phyloP scores from a whole-genome alignment of 2,797 vertebrate genomes.

The Borostomias antarcticus region DNA sequence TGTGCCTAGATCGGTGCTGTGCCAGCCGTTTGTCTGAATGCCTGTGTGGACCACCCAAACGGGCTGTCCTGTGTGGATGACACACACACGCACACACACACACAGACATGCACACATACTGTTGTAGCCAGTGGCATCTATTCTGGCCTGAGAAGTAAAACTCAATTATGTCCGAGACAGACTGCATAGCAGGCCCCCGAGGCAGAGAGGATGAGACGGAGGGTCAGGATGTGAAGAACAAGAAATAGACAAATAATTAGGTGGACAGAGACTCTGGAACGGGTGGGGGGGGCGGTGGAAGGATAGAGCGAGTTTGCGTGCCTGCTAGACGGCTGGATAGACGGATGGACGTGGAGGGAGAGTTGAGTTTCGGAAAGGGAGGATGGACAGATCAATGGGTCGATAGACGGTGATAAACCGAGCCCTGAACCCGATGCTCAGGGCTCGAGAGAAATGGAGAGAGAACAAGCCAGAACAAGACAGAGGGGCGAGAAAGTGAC shows the following conservation, averaged over 20 bases:
- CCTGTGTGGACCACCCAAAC: constrained; percentile 43
- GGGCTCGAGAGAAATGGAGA: no score
- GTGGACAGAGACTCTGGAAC: background rate
- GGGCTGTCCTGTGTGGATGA: constrained; percentile 34
- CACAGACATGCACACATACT: constrained; percentile 6
- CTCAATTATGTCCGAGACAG: constrained; percentile 29
- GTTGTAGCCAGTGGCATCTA: constrained; percentile 39
- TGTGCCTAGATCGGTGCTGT: background rate
- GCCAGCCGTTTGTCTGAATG: constrained; percentile 26
- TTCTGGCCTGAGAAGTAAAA: constrained; percentile 37
- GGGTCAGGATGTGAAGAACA: background rate
- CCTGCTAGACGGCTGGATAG: no score
- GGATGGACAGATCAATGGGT: background rate
- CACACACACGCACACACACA: constrained; percentile 31
- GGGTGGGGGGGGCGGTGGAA: background rate
- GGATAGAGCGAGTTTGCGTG: constrained; percentile 8
- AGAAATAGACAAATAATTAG: background rate
- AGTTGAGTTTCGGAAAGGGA: no score
- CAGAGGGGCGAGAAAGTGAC: no score
- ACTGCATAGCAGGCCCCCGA: background rate
- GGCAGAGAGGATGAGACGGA: constrained; percentile 5
- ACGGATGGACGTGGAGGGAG: no score
- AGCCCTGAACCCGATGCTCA: no score
- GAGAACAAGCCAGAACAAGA: no score
- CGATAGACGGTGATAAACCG: background rate